Evolutionary conservation across 2,797 vertebrate species (phyloP).

Genomic region (Scolopax bukidnonensis): DNA sequence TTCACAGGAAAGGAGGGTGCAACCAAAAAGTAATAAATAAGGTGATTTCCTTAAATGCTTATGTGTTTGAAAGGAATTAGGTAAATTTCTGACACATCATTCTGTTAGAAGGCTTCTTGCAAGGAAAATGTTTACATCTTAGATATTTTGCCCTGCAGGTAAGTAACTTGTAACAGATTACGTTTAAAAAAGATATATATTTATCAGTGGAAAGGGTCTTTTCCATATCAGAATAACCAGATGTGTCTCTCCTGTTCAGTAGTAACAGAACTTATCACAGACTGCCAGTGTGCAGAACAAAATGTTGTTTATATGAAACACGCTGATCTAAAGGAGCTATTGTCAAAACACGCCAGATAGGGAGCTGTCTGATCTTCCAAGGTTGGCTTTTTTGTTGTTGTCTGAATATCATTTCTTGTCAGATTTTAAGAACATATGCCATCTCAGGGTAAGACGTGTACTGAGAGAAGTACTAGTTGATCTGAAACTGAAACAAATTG

Average conservation of each 20-base stretch:
- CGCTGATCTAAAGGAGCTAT: conserved; percentile 13
- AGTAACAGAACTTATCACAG: conserved; percentile 38
- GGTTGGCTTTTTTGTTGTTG: background rate
- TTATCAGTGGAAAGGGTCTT: conserved; percentile 25
- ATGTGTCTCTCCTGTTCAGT: conserved; percentile 15
- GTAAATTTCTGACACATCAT: background rate
- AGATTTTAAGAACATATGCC: conserved; percentile 5
- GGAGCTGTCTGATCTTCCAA: conserved; percentile 25
- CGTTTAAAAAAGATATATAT: background rate
- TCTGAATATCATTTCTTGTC: conserved; percentile 46
- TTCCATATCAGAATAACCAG: conserved; percentile 38
- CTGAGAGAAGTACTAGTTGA: background rate
- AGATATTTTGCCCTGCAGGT: conserved; percentile 9
- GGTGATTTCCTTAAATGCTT: background rate
- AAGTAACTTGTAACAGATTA: conserved; percentile 38
- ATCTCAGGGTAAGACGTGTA: background rate
- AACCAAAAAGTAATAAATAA: background rate
- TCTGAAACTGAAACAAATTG: conserved; percentile 1
- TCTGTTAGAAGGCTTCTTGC: background rate
- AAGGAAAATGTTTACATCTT: conserved; percentile 35
- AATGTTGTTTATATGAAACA: conserved; percentile 51
- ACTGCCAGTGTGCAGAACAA: conserved; percentile 16
- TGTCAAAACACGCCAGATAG: background rate
- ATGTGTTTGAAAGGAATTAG: background rate
- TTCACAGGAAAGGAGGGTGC: background rate